Evolutionary conservation across 2,888 invertebrate species (phyloP).

Genomic region (Caenorhabditis uteleia): DNA sequence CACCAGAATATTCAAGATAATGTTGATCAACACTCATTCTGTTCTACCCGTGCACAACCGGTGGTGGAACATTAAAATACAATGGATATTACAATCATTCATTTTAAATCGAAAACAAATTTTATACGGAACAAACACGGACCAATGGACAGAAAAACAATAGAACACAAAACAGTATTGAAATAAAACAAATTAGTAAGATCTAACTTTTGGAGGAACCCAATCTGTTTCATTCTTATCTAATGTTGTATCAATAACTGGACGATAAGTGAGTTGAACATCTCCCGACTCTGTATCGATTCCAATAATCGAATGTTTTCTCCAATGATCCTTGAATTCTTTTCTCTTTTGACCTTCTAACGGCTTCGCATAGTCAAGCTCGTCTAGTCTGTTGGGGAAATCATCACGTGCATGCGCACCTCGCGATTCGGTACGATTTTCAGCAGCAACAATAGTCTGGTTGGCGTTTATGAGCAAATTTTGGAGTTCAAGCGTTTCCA

Average conservation of each 20-base stretch:
- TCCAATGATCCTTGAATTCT: constrained; percentile 87
- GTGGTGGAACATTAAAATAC: too few relatives aligned
- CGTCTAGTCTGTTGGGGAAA: constrained; percentile 86
- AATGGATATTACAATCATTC: too few relatives aligned
- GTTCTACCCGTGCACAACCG: too few relatives aligned
- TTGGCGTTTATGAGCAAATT: constrained; percentile 91
- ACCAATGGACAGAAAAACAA: too few relatives aligned
- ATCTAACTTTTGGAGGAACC: constrained; percentile 89
- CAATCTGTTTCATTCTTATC: constrained; percentile 83
- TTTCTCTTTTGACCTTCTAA: constrained; percentile 81
- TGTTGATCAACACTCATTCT: too few relatives aligned
- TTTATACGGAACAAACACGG: too few relatives aligned
- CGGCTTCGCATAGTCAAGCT: constrained; percentile 91
- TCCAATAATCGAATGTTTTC: constrained; percentile 90
- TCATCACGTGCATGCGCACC: constrained; percentile 99
- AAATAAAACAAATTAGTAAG: constrained; percentile 77
- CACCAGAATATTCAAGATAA: too few relatives aligned
- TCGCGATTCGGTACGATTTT: constrained; percentile 89
- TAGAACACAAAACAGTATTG: too few relatives aligned
- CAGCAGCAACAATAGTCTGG: constrained; percentile 89
- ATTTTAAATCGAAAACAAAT: too few relatives aligned
- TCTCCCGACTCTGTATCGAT: constrained; percentile 79
- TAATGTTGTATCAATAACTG: constrained; percentile 90
- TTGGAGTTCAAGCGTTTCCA: constrained; percentile 95
- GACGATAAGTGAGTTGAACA: constrained; percentile 82